Percentiles rank a stretch among this genome's conserved stretches.
Conservation (phyloP, 2,113 vertebrate genomes). For the Phoenicopterus ruber region DNA sequence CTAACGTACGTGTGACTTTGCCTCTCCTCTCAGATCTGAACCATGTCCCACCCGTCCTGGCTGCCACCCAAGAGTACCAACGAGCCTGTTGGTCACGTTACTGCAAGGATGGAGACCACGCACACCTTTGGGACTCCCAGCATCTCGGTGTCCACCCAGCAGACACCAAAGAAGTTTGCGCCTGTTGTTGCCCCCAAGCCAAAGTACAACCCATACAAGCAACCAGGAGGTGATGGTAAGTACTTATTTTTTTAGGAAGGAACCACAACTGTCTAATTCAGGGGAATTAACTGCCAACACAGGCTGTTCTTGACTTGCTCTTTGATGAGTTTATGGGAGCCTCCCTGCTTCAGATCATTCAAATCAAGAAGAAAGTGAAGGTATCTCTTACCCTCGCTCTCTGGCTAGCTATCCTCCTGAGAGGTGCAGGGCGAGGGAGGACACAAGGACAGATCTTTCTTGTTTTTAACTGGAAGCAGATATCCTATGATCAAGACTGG, state of each 20-base stretch:
- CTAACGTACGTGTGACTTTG: rapidly evolving
- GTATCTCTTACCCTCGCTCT: not conserved
- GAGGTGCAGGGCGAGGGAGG: not conserved
- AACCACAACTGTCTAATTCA: not conserved
- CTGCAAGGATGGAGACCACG: slow-evolving; percentile 95
- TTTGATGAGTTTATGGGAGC: not conserved
- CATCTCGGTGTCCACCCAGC: slow-evolving; percentile 92
- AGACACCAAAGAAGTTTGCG: slow-evolving; percentile 93
- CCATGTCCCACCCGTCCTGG: slow-evolving; percentile 86
- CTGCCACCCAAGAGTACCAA: slow-evolving; percentile 78
- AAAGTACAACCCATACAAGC: slow-evolving; percentile 93
- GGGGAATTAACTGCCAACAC: not conserved
- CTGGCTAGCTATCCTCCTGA: not conserved
- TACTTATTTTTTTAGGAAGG: not conserved
- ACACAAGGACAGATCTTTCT: rapidly evolving
- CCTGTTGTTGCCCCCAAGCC: slow-evolving; percentile 95
- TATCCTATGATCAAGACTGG: not conserved
- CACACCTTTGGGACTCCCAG: slow-evolving; percentile 89
- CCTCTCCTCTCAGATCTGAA: slow-evolving; percentile 51
- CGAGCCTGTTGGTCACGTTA: slow-evolving; percentile 83
- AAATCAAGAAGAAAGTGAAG: not conserved
- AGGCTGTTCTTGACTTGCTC: not conserved
- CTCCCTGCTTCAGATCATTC: not conserved
- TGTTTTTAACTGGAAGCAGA: not conserved
- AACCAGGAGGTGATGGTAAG: slow-evolving; percentile 78